Percentiles rank a stretch among this genome's conserved stretches.
These are phyloP conservation scores for Hymenopus coronatus DNA, from an alignment of 2,888 invertebrate genomes.

Conservation along the genomic window DNA sequence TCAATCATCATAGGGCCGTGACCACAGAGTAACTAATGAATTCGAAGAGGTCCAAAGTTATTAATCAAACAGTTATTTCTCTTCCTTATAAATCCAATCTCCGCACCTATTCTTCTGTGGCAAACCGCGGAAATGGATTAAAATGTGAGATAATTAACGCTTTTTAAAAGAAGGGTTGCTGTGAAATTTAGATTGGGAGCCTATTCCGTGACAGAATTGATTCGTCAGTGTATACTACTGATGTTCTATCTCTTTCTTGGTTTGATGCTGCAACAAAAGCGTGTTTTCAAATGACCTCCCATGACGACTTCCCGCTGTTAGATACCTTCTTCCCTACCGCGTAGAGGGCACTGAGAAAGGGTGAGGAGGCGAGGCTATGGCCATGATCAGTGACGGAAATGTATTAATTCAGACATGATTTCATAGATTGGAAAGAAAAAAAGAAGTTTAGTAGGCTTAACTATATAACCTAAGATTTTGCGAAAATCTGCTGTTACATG, in stretches of 20 bases:
- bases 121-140: neutral
- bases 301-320: neutral
- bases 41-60: neutral
- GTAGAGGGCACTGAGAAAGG: neutral
- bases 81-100: neutral
- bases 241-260: neutral
- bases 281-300: neutral
- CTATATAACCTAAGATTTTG: too few species aligned
- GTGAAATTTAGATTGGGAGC: neutral
- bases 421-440: too few species aligned
- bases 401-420: too few species aligned
- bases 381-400: neutral
- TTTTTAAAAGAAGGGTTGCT: neutral
- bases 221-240: conserved; percentile 2
- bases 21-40: neutral
- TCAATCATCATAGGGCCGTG: neutral
- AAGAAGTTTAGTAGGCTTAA: too few species aligned
- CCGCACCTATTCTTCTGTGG: neutral
- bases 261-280: neutral
- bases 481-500: too few species aligned
- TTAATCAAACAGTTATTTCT: neutral
- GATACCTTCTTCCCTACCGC: neutral
- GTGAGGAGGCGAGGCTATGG: neutral
- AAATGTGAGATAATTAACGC: neutral
- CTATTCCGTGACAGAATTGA: neutral